A percentile compares a stretch with the other conserved stretches of the same genome.
Conservation (phyloP, 2,888 invertebrate species). For the Trissoscelio sp. region DNA sequence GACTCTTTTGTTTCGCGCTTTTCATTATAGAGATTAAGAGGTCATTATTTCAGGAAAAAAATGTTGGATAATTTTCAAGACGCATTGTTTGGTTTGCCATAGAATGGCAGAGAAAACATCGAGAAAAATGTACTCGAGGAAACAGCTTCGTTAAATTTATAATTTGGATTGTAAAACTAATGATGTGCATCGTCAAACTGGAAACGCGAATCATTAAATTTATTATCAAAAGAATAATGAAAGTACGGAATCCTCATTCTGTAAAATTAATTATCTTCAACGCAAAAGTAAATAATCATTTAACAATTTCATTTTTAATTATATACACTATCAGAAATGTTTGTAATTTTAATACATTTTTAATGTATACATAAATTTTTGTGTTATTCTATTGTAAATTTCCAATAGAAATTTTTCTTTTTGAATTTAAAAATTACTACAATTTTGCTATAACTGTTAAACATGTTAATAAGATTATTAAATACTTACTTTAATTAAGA, state of each 20-base stretch:
- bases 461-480: no score
- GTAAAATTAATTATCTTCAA: neutral
- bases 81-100: neutral
- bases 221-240: neutral
- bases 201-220: neutral
- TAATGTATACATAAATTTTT: no score
- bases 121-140: neutral
- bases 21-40: conserved; percentile 35
- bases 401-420: no score
- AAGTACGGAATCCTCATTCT: neutral
- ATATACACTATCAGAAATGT: no score
- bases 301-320: no score
- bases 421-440: no score
- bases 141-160: conserved; percentile 11
- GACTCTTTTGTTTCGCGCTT: conserved; percentile 53
- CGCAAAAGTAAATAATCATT: no score
- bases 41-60: conserved; percentile 37
- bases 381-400: no score
- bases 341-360: no score
- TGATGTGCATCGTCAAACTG: conserved; percentile 1
- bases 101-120: conserved; percentile 3
- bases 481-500: no score
- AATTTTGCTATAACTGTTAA: no score
- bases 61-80: neutral
- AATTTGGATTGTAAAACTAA: conserved; percentile 14